Base-by-base conservation (phyloP, 2,797 vertebrate species). In the Crossoptilon crossoptilon region DNA sequence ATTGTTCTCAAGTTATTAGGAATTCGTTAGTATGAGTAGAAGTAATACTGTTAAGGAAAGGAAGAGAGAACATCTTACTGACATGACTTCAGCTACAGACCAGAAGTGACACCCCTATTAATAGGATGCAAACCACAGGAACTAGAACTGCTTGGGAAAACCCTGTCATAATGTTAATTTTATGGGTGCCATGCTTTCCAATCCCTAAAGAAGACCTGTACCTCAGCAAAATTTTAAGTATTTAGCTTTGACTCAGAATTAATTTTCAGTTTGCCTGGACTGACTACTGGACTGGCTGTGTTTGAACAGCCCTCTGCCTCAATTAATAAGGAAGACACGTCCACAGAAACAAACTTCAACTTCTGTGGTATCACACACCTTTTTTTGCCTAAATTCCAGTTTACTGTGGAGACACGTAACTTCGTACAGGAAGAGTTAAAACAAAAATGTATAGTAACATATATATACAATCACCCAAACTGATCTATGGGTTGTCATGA, bases 11-110 rank as follows among this genome's bases (percentile, higher is more conserved):
- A 69, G 48, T 16, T 26, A 22, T 1, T 37, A 11, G 14, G 78
- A 33, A 39, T n/a, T 78, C 19, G 2, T 58, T 53, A 69, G 48
- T 27, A 60, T 12, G 24, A 74, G 39, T 23, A 51, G 6, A 77
- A 43, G 18, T 26, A 88, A 10, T 33, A 37, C 9, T 48, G 56
- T 68, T 49, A 67, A 55, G 55, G 22, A 66, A 69, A 53, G 63
- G 56, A 60, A 5, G 21, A 87, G 8, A 37, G 63, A 72, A 26
- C 12, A 64, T 39, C 53, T 41, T 58, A 31, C 31, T 74, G 2
- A 29, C 8, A 3, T 0, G 0, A 48, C 33, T 68, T 9, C 63
- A 84, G 66, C 48, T n/a, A 6, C 2, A 3, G 16, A 17, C 24
- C 24, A 5, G 14, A 71, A 73, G 10, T 14, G 44, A 49, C 37